Percentiles rank a stretch among this genome's conserved stretches.
phyloP scores from a whole-genome alignment of 1,140 invertebrate species.

The Zaprionus ghesquierei region DNA sequence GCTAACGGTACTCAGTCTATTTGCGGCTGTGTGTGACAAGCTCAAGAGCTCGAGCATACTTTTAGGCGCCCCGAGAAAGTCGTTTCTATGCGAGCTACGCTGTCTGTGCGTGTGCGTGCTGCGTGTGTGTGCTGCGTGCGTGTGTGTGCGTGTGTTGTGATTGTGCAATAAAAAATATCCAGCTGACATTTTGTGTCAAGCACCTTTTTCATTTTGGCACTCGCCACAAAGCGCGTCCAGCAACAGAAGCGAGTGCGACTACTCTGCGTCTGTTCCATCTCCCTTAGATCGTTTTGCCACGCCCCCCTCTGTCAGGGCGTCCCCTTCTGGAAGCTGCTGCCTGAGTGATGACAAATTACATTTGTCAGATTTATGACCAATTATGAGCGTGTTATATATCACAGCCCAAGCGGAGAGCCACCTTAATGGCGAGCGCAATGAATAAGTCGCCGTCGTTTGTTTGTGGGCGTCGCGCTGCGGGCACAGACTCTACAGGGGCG shows the following conservation, averaged over 20 bases:
- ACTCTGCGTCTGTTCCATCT: background rate
- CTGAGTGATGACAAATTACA: conserved; percentile 83
- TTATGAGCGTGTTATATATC: conserved; percentile 83
- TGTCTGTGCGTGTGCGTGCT: too few relatives aligned
- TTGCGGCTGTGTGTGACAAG: conserved; percentile 9
- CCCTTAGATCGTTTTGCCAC: background rate
- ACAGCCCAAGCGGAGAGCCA: conserved; percentile 57
- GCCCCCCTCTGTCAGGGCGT: too few relatives aligned
- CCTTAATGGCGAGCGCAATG: conserved; percentile 79
- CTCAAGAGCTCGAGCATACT: conserved; percentile 40
- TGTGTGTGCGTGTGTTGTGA: conserved; percentile 57
- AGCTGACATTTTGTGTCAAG: conserved; percentile 82
- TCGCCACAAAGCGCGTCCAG: conserved; percentile 49
- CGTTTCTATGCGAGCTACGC: background rate
- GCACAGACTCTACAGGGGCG: background rate
- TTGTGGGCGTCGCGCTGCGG: conserved; percentile 50
- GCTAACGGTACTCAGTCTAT: background rate
- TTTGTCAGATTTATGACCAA: conserved; percentile 83
- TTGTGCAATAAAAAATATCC: conserved; percentile 81
- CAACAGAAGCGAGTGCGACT: background rate
- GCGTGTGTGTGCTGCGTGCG: conserved; percentile 5
- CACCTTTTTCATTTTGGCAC: conserved; percentile 80
- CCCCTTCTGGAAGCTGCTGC: conserved; percentile 33
- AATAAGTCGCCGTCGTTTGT: conserved; percentile 80
- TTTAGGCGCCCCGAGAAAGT: conserved; percentile 36